Evolutionary conservation across 2,888 invertebrate species (phyloP).

Genomic region (Cheilosia soror): DNA sequence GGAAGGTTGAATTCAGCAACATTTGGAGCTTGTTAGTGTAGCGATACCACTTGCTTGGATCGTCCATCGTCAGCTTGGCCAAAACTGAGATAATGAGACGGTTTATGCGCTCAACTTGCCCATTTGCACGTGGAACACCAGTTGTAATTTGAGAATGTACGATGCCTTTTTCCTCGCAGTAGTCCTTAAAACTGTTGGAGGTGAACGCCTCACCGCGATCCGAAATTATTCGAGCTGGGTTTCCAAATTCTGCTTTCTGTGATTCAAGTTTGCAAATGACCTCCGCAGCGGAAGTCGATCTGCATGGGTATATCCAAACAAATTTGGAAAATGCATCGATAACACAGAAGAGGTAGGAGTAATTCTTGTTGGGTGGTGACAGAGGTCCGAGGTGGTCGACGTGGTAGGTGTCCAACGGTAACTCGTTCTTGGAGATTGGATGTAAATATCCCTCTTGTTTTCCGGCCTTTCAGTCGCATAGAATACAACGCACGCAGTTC

Average conservation of each 20-base stretch:
- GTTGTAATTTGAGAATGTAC: slow-evolving; percentile 46
- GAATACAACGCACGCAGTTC: slow-evolving; percentile 23
- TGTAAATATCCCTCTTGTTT: slow-evolving; percentile 67
- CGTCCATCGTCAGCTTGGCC: slow-evolving; percentile 7
- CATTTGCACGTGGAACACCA: slow-evolving; percentile 55
- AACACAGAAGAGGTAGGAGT: not conserved
- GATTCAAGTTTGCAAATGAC: slow-evolving; percentile 10
- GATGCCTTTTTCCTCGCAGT: slow-evolving; percentile 29
- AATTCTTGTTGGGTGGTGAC: slow-evolving; percentile 2
- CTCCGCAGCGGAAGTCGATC: slow-evolving; percentile 30
- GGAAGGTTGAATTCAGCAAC: slow-evolving; percentile 20
- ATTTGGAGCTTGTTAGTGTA: slow-evolving; percentile 32
- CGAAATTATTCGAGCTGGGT: slow-evolving; percentile 49
- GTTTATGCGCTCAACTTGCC: slow-evolving; percentile 38
- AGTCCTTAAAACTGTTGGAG: slow-evolving; percentile 48
- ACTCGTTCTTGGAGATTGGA: slow-evolving; percentile 3
- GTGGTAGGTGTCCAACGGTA: slow-evolving; percentile 74
- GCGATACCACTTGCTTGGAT: slow-evolving; percentile 15
- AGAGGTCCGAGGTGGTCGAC: slow-evolving; percentile 1
- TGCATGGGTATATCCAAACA: slow-evolving; percentile 11
- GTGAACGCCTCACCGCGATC: slow-evolving; percentile 64
- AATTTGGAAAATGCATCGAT: slow-evolving; percentile 1
- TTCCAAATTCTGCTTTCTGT: slow-evolving; percentile 47
- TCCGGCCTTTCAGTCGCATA: slow-evolving; percentile 47
- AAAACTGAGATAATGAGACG: slow-evolving; percentile 13